phyloP scores from a whole-genome alignment of 1,140 invertebrate species.

The Drosophila varians region DNA sequence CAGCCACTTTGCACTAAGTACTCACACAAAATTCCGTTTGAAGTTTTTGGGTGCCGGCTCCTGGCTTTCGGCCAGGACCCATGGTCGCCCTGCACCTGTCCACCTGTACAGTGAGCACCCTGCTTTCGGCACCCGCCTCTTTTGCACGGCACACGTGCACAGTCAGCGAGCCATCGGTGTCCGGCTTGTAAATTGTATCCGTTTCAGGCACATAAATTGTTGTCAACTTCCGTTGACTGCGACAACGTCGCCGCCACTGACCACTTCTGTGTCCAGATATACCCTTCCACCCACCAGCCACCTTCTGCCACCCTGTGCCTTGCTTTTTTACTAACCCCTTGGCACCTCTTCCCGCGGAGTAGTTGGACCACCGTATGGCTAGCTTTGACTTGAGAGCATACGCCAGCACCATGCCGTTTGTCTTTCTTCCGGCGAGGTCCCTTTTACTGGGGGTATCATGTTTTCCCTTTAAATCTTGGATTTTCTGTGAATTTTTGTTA shows the following conservation, averaged over 20 bases:
- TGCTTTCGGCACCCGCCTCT: slow-evolving; percentile 23
- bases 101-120: slow-evolving; percentile 55
- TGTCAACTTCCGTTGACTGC: slow-evolving; percentile 81
- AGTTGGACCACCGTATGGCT: slow-evolving; percentile 46
- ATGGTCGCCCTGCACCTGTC: slow-evolving; percentile 8
- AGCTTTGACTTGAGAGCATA: slow-evolving; percentile 73
- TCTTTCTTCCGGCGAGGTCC: slow-evolving; percentile 21
- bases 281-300: slow-evolving; percentile 2
- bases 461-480: background rate
- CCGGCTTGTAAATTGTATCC: slow-evolving; percentile 80
- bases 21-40: slow-evolving; percentile 80
- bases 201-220: slow-evolving; percentile 82
- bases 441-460: slow-evolving; percentile 5
- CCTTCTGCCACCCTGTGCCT: too few relatives aligned
- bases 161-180: slow-evolving; percentile 45
- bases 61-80: slow-evolving; percentile 24
- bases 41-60: slow-evolving; percentile 57
- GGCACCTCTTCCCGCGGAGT: slow-evolving; percentile 17
- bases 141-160: slow-evolving; percentile 54
- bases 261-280: slow-evolving; percentile 66
- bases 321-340: background rate
- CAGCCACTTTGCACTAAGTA: slow-evolving; percentile 79
- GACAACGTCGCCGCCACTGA: slow-evolving; percentile 76
- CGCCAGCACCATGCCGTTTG: slow-evolving; percentile 47
- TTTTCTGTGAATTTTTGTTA: too few relatives aligned